These are phyloP conservation scores for Aphyosemion australe DNA, from an alignment of 2,113 vertebrate genomes.

Conservation along the genomic window DNA sequence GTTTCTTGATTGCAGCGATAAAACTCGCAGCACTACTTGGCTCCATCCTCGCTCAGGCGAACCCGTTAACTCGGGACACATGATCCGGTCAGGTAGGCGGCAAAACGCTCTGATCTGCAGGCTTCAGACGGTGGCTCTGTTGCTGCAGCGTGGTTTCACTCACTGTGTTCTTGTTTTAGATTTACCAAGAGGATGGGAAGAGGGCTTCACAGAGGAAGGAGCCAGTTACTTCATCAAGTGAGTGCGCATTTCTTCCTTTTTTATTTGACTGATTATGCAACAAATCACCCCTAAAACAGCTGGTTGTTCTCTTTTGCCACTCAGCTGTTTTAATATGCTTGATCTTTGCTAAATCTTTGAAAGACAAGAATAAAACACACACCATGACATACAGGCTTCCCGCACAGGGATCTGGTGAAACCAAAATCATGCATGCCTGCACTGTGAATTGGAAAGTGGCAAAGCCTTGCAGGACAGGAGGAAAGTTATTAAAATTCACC, in stretches of 20 bases:
- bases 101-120: constrained; percentile 29
- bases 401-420: constrained; percentile 46
- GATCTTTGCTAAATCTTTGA: not conserved
- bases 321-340: not conserved
- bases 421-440: constrained; percentile 59
- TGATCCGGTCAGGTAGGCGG: constrained; percentile 93
- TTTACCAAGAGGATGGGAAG: constrained; percentile 96
- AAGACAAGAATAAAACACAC: constrained; percentile 11
- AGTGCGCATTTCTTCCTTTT: constrained; percentile 66
- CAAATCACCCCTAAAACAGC: constrained; percentile 1
- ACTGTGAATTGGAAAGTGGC: constrained; percentile 54
- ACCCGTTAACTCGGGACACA: constrained; percentile 97
- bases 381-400: constrained; percentile 32
- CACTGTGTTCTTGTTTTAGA: constrained; percentile 74
- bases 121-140: not conserved
- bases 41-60: constrained; percentile 93
- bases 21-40: constrained; percentile 88
- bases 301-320: not conserved
- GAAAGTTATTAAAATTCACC: constrained; percentile 78
- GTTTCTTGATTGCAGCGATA: constrained; percentile 86
- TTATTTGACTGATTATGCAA: constrained; percentile 1
- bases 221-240: constrained; percentile 99
- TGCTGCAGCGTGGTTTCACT: constrained; percentile 44
- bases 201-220: constrained; percentile 95
- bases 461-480: constrained; percentile 61